Base-by-base conservation (phyloP, 2,113 vertebrate genomes). In the Hipposideros armiger region DNA sequence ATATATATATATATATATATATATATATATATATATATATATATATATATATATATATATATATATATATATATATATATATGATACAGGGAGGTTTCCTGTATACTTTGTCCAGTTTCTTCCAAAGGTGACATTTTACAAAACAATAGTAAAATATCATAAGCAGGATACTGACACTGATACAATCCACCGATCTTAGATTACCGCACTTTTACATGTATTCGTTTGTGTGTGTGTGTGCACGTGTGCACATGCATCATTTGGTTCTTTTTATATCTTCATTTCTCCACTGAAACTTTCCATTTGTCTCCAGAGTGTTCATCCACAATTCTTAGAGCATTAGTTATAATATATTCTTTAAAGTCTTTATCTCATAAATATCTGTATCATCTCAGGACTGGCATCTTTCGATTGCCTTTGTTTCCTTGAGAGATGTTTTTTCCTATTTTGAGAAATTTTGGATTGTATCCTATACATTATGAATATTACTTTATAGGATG, bases 271-370 rank as follows among this genome's bases (percentile, higher is more conserved):
- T 60, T 6, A 30, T n/a, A 78, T 77, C 40, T 66, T 83, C 56
- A 28, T 42, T 77, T 54, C 83, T 91, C 17, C 83, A 32, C 36
- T 73, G 70, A 73, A 73, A 62, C 36, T 88, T 47, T 90, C 78
- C 14, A n/a, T 62, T 93, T 92, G 52, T 80, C n/a, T 86, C 54
- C 70, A 87, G 76, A 87, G 40, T 58, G 11, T 52, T 66, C 16
- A 76, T 8, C 54, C 30, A 73, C 89, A 92, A 67, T 77, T 69
- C 56, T 30, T 36, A 24, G 32, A 77, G 3, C 20, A 47, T 32
- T 47, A 17, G 30, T n/a, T 82, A 30, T 17, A 32, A 80, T 20
- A 73, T 13, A 32, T 16, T 82, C 60, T 93, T 64, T 89, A 72
- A 80, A 82, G 42, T 17, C 36, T 70, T 67, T 80, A 45, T 83